Evolutionary conservation across 1,140 invertebrate species (phyloP).

Genomic region (Babylonia areolata): DNA sequence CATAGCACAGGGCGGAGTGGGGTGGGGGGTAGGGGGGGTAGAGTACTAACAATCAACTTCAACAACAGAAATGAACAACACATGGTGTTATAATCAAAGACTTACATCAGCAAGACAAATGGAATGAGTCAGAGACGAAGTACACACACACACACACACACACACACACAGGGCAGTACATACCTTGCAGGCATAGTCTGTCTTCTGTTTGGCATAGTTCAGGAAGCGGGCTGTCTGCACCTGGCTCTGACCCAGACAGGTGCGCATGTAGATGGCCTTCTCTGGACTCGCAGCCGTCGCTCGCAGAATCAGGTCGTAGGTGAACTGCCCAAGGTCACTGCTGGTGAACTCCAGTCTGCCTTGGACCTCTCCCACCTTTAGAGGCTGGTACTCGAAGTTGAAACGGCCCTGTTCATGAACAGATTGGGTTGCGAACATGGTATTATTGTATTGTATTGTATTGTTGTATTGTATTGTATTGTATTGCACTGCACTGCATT

Average conservation of each 20-base stretch:
- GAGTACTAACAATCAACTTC: too few relatives aligned
- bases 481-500: too few relatives aligned
- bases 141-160: too few relatives aligned
- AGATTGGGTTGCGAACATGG: too few relatives aligned
- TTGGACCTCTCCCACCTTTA: slow-evolving; percentile 70
- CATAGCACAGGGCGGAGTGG: too few relatives aligned
- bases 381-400: slow-evolving; percentile 74
- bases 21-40: too few relatives aligned
- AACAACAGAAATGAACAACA: background rate
- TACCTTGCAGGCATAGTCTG: slow-evolving; percentile 76
- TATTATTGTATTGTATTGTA: too few relatives aligned
- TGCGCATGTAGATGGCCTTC: slow-evolving; percentile 72
- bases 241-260: slow-evolving; percentile 69
- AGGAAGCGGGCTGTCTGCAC: slow-evolving; percentile 72
- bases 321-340: slow-evolving; percentile 73
- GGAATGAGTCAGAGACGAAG: background rate
- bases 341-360: slow-evolving; percentile 72
- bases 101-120: too few relatives aligned
- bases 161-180: background rate
- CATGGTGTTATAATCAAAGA: too few relatives aligned
- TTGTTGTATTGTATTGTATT: too few relatives aligned
- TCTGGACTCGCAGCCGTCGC: slow-evolving; percentile 72
- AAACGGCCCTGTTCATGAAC: slow-evolving; percentile 65
- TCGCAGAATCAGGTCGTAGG: slow-evolving; percentile 74
- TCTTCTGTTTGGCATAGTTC: slow-evolving; percentile 76